Conservation (phyloP, 2,888 invertebrate species). For the Apamea crenata region DNA sequence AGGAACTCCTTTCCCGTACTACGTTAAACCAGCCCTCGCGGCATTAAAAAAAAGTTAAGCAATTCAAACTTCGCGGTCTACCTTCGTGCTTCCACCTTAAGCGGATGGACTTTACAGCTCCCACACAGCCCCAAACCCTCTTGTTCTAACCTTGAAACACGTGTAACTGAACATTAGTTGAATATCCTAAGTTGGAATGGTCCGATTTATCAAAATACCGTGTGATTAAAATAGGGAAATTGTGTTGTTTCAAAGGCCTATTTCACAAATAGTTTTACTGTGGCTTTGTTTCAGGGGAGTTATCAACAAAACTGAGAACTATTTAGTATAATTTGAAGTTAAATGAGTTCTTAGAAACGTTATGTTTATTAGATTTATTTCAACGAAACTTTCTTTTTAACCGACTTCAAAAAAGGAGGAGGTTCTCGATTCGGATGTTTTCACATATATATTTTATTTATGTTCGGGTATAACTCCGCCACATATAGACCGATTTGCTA, state of each 20-base stretch:
- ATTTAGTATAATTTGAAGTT: neutral
- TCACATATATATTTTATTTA: no score
- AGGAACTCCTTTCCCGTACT: no score
- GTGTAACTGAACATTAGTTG: slow-evolving; percentile 48
- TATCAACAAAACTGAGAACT: neutral
- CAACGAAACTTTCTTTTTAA: neutral
- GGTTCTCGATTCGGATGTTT: no score
- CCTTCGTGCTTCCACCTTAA: neutral
- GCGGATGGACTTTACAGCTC: neutral
- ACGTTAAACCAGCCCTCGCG: no score
- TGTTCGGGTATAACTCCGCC: no score
- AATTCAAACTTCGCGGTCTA: no score
- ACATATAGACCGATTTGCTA: no score
- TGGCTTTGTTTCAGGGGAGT: neutral
- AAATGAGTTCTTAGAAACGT: neutral
- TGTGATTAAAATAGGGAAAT: slow-evolving; percentile 32
- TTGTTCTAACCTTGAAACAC: slow-evolving; percentile 29
- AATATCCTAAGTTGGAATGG: slow-evolving; percentile 43
- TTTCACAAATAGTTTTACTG: neutral
- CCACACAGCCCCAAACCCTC: neutral
- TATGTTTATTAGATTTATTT: neutral
- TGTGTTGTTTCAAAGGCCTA: slow-evolving; percentile 1
- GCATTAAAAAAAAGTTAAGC: no score
- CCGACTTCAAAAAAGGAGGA: no score
- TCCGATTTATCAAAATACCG: slow-evolving; percentile 46